Evolutionary conservation across 2,797 vertebrate species (phyloP).

Genomic region (Margarornis squamiger): DNA sequence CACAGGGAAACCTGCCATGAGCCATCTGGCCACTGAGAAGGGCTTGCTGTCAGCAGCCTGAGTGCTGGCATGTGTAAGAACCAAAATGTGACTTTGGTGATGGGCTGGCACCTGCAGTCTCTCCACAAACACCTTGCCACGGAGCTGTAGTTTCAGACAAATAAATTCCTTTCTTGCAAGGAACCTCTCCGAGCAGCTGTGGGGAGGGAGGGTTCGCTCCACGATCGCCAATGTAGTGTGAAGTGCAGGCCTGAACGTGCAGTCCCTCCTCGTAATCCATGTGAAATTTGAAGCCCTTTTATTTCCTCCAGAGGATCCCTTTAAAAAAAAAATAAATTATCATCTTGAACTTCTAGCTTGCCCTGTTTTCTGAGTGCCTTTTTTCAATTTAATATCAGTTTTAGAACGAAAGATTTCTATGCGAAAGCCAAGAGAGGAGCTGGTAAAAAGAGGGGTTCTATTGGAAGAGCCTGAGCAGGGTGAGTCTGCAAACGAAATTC

Average conservation of each 20-base stretch:
- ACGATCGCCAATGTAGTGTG: background rate
- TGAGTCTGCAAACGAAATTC: constrained; percentile 74
- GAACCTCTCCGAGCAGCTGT: background rate
- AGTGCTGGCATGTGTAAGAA: fast-evolving
- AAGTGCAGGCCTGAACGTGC: constrained; percentile 22
- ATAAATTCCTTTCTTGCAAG: background rate
- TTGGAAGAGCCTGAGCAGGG: constrained; percentile 93
- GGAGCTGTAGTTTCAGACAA: constrained; percentile 1
- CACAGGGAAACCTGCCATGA: background rate
- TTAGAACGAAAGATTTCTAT: constrained; percentile 99
- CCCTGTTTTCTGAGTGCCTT: constrained; percentile 67
- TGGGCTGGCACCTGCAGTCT: background rate
- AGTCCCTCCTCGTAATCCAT: background rate
- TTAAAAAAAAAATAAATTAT: background rate
- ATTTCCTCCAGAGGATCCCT: background rate
- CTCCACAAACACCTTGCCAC: background rate
- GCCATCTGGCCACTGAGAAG: background rate
- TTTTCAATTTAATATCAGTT: constrained; percentile 82
- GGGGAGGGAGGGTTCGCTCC: constrained; percentile 1
- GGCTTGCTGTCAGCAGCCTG: background rate
- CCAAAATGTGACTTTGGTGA: background rate
- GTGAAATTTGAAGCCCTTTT: constrained; percentile 27
- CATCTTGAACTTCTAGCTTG: background rate
- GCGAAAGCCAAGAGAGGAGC: constrained; percentile 94
- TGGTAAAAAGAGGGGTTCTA: constrained; percentile 95